phyloP scores from a whole-genome alignment of 2,888 invertebrate species.

The Brachyopa scutellaris region DNA sequence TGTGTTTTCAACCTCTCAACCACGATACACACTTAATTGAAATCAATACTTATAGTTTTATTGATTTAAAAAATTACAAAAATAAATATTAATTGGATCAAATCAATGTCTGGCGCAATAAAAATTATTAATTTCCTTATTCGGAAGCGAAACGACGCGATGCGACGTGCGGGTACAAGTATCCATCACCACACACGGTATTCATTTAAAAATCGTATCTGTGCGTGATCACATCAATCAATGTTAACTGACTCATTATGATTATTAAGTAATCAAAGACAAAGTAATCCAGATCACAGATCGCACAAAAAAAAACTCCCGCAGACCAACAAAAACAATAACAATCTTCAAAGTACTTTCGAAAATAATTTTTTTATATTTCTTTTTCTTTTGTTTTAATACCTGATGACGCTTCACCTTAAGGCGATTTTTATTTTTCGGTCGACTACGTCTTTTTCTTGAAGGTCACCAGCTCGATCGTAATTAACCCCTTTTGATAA shows the following conservation, averaged over 20 bases:
- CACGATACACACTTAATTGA: not conserved
- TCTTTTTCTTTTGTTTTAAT: not conserved
- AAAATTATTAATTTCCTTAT: no score
- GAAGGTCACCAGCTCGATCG: constrained; percentile 14
- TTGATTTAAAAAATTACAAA: not conserved
- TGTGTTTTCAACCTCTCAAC: not conserved
- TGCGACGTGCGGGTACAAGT: no score
- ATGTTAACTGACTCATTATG: constrained; percentile 7
- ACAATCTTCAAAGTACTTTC: constrained; percentile 2
- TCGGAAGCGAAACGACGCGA: no score
- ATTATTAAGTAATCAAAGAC: constrained; percentile 36
- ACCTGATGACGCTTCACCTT: not conserved
- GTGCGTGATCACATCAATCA: constrained; percentile 42
- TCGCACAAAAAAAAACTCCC: not conserved
- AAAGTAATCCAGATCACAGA: constrained; percentile 36
- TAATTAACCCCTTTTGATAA: no score
- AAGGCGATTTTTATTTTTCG: not conserved
- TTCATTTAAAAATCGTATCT: no score
- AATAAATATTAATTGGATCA: not conserved
- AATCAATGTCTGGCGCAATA: no score
- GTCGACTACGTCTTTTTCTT: not conserved
- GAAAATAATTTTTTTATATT: not conserved
- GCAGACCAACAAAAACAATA: not conserved
- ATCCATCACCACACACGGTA: no score
- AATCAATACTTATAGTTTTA: not conserved